phyloP scores from a whole-genome alignment of 2,888 invertebrate species.

The Erebia epiphron region DNA sequence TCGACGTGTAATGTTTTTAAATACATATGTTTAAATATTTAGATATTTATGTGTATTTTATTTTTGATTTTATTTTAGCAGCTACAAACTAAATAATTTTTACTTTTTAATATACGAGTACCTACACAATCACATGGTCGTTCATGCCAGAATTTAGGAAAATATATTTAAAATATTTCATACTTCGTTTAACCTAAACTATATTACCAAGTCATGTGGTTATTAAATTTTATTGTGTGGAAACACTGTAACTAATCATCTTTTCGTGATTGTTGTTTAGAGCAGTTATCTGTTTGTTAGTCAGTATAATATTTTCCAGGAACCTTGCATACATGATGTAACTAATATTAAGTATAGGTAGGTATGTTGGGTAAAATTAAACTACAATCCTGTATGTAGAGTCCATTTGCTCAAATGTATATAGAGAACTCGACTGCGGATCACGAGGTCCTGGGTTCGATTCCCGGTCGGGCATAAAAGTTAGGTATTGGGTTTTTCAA shows the following conservation, averaged over 20 bases:
- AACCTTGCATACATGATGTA: not conserved
- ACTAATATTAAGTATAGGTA: not conserved
- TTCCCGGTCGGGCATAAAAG: too few species aligned
- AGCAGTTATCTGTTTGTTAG: slow-evolving; percentile 15
- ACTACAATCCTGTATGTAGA: not conserved
- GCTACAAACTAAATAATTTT: not conserved
- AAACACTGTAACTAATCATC: slow-evolving; percentile 39
- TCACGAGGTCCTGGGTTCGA: too few species aligned
- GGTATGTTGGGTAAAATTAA: not conserved
- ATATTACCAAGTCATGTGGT: slow-evolving; percentile 21
- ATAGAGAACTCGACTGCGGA: too few species aligned
- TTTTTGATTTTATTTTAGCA: not conserved
- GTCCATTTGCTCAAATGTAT: too few species aligned
- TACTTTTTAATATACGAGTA: not conserved
- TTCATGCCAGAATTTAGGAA: slow-evolving; percentile 7
- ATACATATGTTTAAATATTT: too few species aligned
- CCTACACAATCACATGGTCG: too few species aligned
- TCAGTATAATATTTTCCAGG: not conserved
- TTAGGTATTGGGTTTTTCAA: too few species aligned
- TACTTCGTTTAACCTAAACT: slow-evolving; percentile 27
- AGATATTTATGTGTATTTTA: too few species aligned
- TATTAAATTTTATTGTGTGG: slow-evolving; percentile 28
- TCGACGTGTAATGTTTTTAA: too few species aligned
- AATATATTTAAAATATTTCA: not conserved
- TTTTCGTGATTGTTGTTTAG: slow-evolving; percentile 37